Evolutionary conservation across 2,797 vertebrate species (phyloP).

Genomic region (Prunella strophiata): DNA sequence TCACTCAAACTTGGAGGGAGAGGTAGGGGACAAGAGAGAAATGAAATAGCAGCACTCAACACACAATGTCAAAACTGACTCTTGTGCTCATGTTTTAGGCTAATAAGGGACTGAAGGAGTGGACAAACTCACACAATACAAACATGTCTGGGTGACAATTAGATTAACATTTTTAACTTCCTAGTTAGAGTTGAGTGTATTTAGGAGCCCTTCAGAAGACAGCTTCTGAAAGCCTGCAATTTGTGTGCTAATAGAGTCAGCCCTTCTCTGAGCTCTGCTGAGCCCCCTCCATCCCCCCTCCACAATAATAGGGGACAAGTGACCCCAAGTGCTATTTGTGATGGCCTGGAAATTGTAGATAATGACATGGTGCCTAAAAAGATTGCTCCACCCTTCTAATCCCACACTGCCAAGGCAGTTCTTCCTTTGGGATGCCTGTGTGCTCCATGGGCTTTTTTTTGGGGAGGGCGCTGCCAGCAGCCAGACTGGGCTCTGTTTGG

Average conservation of each 20-base stretch:
- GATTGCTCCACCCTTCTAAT: slow-evolving; percentile 51
- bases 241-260: slow-evolving; percentile 68
- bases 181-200: slow-evolving; percentile 8
- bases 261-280: slow-evolving; percentile 44
- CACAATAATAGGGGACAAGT: slow-evolving; percentile 54
- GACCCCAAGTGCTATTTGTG: slow-evolving; percentile 57
- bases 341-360: slow-evolving; percentile 69
- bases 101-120: background rate
- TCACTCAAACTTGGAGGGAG: background rate
- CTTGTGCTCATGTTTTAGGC: background rate
- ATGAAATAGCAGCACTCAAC: background rate
- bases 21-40: background rate
- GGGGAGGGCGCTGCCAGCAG: background rate
- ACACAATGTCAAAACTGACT: background rate
- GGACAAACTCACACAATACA: background rate
- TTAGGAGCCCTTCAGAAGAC: slow-evolving; percentile 50
- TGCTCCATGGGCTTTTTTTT: too few relatives aligned
- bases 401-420: background rate
- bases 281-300: background rate
- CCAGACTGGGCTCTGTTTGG: background rate
- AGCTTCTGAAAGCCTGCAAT: slow-evolving; percentile 71
- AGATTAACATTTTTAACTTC: slow-evolving; percentile 59
- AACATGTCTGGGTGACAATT: slow-evolving; percentile 58
- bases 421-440: background rate
- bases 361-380: slow-evolving; percentile 62